phyloP scores from a whole-genome alignment of 1,140 invertebrate species.

The Zaprionus ghesquierei region DNA sequence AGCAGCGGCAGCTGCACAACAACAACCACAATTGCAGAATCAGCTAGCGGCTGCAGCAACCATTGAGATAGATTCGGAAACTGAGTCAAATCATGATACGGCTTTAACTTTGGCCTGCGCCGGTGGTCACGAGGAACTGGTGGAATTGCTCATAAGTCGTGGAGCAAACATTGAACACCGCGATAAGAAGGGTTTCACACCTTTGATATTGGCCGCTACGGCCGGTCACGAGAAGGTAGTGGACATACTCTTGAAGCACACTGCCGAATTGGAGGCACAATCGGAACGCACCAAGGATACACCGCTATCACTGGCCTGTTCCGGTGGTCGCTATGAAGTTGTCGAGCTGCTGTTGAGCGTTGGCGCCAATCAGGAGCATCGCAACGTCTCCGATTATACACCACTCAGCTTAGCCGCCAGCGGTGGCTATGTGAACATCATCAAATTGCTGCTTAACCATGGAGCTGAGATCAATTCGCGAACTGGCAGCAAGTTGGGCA shows the following conservation, averaged over 20 bases:
- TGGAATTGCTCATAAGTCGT: slow-evolving; percentile 93
- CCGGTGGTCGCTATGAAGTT: slow-evolving; percentile 97
- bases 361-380: slow-evolving; percentile 98
- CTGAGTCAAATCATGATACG: slow-evolving; percentile 99
- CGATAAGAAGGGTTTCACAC: slow-evolving; percentile 99
- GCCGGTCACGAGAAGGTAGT: slow-evolving; percentile 98
- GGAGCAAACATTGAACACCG: slow-evolving; percentile 98
- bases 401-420: slow-evolving; percentile 98
- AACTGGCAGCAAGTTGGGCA: slow-evolving; percentile 98
- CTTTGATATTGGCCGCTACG: slow-evolving; percentile 97
- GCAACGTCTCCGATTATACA: slow-evolving; percentile 99
- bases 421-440: slow-evolving; percentile 99
- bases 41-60: slow-evolving; percentile 83
- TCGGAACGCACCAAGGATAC: slow-evolving; percentile 99
- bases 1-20: slow-evolving; percentile 50
- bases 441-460: slow-evolving; percentile 94
- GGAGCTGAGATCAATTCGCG: slow-evolving; percentile 99
- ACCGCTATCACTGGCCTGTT: slow-evolving; percentile 97
- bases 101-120: slow-evolving; percentile 98
- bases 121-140: slow-evolving; percentile 97
- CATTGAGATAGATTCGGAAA: slow-evolving; percentile 97
- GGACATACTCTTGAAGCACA: slow-evolving; percentile 95
- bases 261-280: slow-evolving; percentile 98
- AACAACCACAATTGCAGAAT: slow-evolving; percentile 82
- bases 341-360: slow-evolving; percentile 95